Conservation (phyloP, 2,888 invertebrate genomes). For the Euclidia mi region DNA sequence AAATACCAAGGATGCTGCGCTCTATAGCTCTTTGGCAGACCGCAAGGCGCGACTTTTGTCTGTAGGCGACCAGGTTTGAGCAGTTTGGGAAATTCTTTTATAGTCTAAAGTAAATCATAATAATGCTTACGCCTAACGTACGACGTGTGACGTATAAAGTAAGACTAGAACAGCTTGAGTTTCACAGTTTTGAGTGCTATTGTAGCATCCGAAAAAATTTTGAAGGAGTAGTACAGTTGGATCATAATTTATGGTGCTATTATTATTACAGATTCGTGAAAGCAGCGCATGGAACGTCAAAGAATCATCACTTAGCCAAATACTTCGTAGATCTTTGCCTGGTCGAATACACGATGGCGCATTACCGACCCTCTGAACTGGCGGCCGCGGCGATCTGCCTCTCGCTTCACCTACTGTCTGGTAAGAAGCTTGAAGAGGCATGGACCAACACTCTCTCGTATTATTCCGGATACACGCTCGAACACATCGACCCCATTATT, state of each 20-base stretch:
- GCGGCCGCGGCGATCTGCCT: constrained; percentile 95
- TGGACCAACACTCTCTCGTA: constrained; percentile 94
- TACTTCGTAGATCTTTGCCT: constrained; percentile 97
- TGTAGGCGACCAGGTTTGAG: too few relatives aligned
- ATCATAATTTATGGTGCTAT: not conserved
- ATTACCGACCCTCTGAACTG: constrained; percentile 95
- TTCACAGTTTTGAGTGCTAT: too few relatives aligned
- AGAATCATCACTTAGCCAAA: constrained; percentile 95
- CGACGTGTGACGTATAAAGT: too few relatives aligned
- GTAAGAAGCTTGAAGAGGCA: constrained; percentile 79
- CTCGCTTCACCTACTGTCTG: constrained; percentile 90
- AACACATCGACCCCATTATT: constrained; percentile 92
- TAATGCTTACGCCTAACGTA: too few relatives aligned
- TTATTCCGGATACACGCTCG: constrained; percentile 94
- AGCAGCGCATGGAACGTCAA: constrained; percentile 90
- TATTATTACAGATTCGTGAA: constrained; percentile 88
- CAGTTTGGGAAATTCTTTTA: too few relatives aligned
- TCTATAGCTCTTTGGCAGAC: too few relatives aligned
- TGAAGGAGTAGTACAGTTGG: too few relatives aligned
- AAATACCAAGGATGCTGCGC: too few relatives aligned
- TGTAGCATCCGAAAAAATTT: too few relatives aligned
- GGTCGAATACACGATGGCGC: constrained; percentile 94
- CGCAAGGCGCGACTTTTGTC: too few relatives aligned
- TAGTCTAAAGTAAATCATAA: too few relatives aligned
- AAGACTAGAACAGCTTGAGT: too few relatives aligned